phyloP scores from a whole-genome alignment of 2,113 vertebrate species.

The Alces alces region DNA sequence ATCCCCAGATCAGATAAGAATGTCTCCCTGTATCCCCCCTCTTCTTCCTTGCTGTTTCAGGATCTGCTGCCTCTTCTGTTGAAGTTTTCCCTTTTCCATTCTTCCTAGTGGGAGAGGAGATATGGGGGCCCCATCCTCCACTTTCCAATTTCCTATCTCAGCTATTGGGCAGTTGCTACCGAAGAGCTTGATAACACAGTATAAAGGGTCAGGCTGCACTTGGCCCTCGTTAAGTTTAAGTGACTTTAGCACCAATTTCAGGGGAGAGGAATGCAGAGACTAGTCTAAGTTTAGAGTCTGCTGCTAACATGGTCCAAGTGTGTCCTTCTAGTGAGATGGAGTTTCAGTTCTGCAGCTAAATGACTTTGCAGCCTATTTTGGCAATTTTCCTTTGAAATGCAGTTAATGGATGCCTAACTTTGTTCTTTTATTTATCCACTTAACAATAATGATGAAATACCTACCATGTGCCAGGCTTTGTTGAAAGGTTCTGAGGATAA shows the following conservation, averaged over 20 bases:
- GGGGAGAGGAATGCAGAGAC: background rate
- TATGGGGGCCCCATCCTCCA: background rate
- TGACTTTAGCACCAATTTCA: background rate
- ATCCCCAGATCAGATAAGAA: background rate
- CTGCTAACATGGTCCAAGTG: background rate
- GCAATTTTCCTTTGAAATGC: background rate
- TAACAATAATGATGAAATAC: background rate
- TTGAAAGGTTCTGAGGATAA: background rate
- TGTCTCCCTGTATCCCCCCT: background rate
- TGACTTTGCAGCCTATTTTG: background rate
- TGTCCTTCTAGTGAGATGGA: background rate
- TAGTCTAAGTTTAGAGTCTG: background rate
- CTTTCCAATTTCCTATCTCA: background rate
- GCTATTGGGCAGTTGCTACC: background rate
- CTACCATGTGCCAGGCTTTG: background rate
- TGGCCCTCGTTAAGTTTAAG: background rate
- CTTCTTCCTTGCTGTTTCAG: background rate
- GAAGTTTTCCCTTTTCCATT: background rate
- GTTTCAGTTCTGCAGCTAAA: background rate
- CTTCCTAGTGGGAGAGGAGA: background rate
- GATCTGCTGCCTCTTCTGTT: background rate
- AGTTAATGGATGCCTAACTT: background rate
- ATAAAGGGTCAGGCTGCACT: background rate
- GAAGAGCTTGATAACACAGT: background rate
- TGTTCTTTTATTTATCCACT: background rate